A percentile compares a stretch with the other conserved stretches of the same genome.
Evolutionary conservation across 1,140 invertebrate species (phyloP).

Genomic region (Oryctes rhinoceros): DNA sequence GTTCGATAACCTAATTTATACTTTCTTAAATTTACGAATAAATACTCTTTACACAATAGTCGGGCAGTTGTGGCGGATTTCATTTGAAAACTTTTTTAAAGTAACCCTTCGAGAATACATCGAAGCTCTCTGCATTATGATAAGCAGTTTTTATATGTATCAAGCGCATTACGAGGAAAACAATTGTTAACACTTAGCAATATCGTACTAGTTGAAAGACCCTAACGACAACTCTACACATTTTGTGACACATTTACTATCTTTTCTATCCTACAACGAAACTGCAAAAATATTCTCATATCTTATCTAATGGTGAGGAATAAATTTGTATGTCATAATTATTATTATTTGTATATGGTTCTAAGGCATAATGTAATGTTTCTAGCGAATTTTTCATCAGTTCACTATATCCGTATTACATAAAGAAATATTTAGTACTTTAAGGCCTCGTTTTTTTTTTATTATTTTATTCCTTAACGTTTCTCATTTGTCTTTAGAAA

Average conservation of each 20-base stretch:
- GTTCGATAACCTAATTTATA: slow-evolving; percentile 4
- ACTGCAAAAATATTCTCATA: slow-evolving; percentile 21
- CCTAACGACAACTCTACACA: not conserved
- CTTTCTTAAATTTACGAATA: slow-evolving; percentile 3
- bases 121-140: not conserved
- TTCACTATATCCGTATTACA: not conserved
- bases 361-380: slow-evolving; percentile 30
- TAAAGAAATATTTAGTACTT: slow-evolving; percentile 26
- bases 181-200: no score
- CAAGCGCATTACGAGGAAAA: not conserved
- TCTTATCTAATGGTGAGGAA: not conserved
- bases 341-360: slow-evolving; percentile 24
- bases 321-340: not conserved
- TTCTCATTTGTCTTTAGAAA: not conserved
- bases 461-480: slow-evolving; percentile 11
- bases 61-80: slow-evolving; percentile 41
- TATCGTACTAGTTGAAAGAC: not conserved
- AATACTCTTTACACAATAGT: slow-evolving; percentile 21
- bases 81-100: not conserved
- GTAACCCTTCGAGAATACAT: slow-evolving; percentile 20
- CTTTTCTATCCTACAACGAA: slow-evolving; percentile 5
- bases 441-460: slow-evolving; percentile 22
- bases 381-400: not conserved
- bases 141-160: slow-evolving; percentile 11
- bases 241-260: not conserved